Percentiles rank a stretch among this genome's conserved stretches.
Evolutionary conservation across 2,113 vertebrate genomes (phyloP).

Genomic region (Pyrgilauda ruficollis): DNA sequence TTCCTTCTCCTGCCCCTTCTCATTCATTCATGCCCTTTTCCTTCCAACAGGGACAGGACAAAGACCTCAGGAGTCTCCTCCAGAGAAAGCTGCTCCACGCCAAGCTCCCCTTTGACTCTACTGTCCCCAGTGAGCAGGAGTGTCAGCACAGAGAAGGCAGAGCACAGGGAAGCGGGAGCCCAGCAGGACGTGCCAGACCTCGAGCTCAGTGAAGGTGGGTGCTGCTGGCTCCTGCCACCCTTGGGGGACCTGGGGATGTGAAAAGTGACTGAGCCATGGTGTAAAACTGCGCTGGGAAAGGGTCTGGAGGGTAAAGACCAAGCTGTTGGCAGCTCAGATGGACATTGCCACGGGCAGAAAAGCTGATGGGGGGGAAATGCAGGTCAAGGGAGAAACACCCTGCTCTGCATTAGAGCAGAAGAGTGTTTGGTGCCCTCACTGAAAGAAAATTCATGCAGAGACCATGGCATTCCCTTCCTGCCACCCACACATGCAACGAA

Average conservation of each 20-base stretch:
- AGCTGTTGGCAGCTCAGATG: not conserved
- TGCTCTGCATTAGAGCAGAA: not conserved
- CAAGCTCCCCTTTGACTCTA: constrained; percentile 40
- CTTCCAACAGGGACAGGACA: constrained; percentile 45
- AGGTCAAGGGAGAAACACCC: fast-evolving
- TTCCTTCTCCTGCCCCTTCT: not conserved
- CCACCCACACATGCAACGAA: not conserved
- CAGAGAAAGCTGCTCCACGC: constrained; percentile 39
- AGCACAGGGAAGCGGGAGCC: not conserved
- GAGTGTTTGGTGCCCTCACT: not conserved
- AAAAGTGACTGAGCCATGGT: not conserved
- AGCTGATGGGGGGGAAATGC: not conserved
- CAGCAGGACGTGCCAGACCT: not conserved
- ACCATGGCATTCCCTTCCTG: not conserved
- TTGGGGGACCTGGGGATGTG: not conserved
- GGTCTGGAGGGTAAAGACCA: not conserved
- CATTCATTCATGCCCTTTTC: not conserved
- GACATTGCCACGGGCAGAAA: not conserved
- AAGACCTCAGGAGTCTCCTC: not conserved
- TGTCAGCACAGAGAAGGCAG: not conserved
- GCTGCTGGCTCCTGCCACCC: not conserved
- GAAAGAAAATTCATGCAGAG: not conserved
- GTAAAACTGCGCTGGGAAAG: not conserved
- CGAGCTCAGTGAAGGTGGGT: not conserved
- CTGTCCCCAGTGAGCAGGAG: constrained; percentile 34